Base-by-base conservation (phyloP, 1,140 invertebrate species). In the Stratiolaelaps scimitus region DNA sequence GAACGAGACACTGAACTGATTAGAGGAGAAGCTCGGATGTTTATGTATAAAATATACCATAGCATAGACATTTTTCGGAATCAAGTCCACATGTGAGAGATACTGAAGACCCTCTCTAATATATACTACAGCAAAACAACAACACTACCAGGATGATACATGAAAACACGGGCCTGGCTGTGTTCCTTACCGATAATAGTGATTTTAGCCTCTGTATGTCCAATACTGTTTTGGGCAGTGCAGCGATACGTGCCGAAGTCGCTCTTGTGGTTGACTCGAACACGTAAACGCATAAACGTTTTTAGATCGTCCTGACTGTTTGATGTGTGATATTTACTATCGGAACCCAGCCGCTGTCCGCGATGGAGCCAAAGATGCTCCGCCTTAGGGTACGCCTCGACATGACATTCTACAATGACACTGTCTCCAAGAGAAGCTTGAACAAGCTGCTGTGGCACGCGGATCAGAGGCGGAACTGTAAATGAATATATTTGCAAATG, bases 281-380 rank as follows among this genome's bases (percentile, higher is more conserved):
- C 53, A 15, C 53, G 53, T 23, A 60, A 34, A 29, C 53, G 26
- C 53, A 60, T 60, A 6, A 34, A 29, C 53, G 53, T 60, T 60
- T 34, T 26, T 15, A 60, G 20, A 10, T 60, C 53, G 15, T 60
- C 53, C 20, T 60, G 53, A 10, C 53, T 60, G 23, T 60, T 60
- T 26, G 53, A 60, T 15, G 53, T 60, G 23, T 60, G 53, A 34
- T 60, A 60, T 26, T 60, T 60, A 34, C 34, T 26, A 26, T 60
- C 53, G 53, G 53, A 60, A 15, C 53, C 53, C 15, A 60, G 20
- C 17, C 53, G 15, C 10, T 60, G 53, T 17, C 53, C 34, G 17
- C 53, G 53, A 60, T 60, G 53, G 15, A 60, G 53, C 53, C 53
- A 60, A 60, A 60, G 26, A 26, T 26, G 53, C 23, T 60, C 53